Percentiles rank a stretch among this genome's conserved stretches.
phyloP scores from a whole-genome alignment of 2,888 invertebrate genomes.

The Eilema griseolum region DNA sequence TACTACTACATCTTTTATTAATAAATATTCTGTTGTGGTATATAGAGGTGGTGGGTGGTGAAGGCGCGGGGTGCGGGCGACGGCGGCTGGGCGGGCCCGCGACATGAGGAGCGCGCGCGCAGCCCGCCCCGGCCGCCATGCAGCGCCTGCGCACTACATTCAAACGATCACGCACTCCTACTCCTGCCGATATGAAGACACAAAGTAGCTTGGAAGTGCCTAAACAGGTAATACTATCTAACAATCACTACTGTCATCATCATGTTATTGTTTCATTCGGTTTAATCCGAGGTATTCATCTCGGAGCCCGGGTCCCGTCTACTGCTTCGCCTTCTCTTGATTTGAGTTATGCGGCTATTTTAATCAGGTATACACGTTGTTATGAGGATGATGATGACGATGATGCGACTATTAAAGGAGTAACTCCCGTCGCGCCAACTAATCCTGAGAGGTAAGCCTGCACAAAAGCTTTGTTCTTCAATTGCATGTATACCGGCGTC shows the following conservation, averaged over 20 bases:
- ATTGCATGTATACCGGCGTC: not conserved
- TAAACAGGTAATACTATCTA: conserved; percentile 88
- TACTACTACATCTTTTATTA: not conserved
- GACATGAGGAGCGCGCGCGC: conserved; percentile 78
- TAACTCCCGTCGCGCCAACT: too few relatives aligned
- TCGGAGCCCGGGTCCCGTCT: not conserved
- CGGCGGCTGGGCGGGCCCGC: conserved; percentile 82
- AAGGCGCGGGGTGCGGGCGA: conserved; percentile 63
- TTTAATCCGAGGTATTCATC: not conserved
- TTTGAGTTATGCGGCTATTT: not conserved
- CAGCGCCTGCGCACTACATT: conserved; percentile 94
- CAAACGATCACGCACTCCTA: conserved; percentile 95
- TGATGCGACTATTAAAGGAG: too few relatives aligned
- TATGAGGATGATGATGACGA: too few relatives aligned
- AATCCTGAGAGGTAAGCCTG: not conserved
- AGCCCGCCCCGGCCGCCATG: conserved; percentile 88
- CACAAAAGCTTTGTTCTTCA: not conserved
- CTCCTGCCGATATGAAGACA: conserved; percentile 96
- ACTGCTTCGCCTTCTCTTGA: not conserved
- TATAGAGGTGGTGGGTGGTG: conserved; percentile 59
- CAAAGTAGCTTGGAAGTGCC: conserved; percentile 97
- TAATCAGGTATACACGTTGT: too few relatives aligned
- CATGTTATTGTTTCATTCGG: not conserved
- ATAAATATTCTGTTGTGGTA: conserved; percentile 22
- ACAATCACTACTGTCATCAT: not conserved